These are phyloP conservation scores for Drosophila auraria DNA, from an alignment of 1,140 invertebrate species.

Conservation along the genomic window DNA sequence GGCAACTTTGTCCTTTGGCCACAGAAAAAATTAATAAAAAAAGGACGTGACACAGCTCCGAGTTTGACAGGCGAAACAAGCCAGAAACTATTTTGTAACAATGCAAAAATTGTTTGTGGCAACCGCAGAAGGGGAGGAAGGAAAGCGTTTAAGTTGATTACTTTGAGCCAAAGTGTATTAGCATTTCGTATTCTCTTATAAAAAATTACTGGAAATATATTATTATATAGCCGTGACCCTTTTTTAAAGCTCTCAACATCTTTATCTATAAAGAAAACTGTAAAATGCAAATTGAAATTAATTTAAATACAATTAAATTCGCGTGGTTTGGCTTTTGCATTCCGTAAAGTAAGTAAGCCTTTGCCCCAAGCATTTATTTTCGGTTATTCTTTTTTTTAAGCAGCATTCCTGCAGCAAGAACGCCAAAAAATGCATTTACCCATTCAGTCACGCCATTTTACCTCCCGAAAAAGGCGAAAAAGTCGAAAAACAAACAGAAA, in stretches of 20 bases:
- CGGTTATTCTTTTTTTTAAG: not conserved
- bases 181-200: not conserved
- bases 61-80: slow-evolving; percentile 33
- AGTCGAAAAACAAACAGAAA: slow-evolving; percentile 11
- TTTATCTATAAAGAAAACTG: not conserved
- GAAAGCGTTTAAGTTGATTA: slow-evolving; percentile 11
- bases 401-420: slow-evolving; percentile 10
- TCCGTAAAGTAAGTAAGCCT: slow-evolving; percentile 5
- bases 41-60: not conserved
- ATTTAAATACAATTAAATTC: slow-evolving; percentile 26
- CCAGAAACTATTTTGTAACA: slow-evolving; percentile 33
- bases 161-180: not conserved
- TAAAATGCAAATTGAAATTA: not conserved
- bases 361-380: slow-evolving; percentile 8
- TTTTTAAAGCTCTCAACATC: too few species aligned
- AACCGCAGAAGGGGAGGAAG: not conserved
- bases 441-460: slow-evolving; percentile 51
- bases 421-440: slow-evolving; percentile 26
- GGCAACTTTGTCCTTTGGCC: slow-evolving; percentile 55
- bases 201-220: too few species aligned
- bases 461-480: not conserved
- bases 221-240: too few species aligned
- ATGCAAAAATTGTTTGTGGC: slow-evolving; percentile 24
- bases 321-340: not conserved
- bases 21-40: not conserved